Percentiles rank a stretch among this genome's conserved stretches.
phyloP scores from a whole-genome alignment of 1,140 invertebrate species.

The Panulirus ornatus region DNA sequence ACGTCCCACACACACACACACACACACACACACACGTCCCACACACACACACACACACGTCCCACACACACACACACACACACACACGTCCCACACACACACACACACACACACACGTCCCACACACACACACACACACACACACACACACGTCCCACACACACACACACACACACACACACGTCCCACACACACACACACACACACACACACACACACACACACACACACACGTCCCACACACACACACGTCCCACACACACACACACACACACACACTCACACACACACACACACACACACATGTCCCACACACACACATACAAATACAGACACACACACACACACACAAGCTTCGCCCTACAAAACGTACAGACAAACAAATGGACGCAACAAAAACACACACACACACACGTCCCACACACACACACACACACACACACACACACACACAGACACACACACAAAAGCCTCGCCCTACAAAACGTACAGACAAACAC shows the following conservation, averaged over 20 bases:
- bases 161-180: no score
- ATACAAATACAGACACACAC: no score
- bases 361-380: background rate
- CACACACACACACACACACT: constrained; percentile 24
- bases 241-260: no score
- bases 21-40: no score
- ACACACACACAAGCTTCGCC: background rate
- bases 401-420: background rate
- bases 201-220: constrained; percentile 17
- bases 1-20: no score
- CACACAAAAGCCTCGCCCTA: background rate
- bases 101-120: no score
- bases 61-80: no score
- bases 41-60: no score
- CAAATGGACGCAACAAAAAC: background rate
- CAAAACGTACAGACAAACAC: background rate
- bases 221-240: constrained; percentile 17
- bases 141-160: constrained; percentile 7
- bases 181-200: no score
- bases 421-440: background rate
- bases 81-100: no score
- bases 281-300: background rate
- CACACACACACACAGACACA: background rate
- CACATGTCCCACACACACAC: no score
- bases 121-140: constrained; percentile 32